phyloP scores from a whole-genome alignment of 2,797 vertebrate genomes.

The Calcarius lapponicus region DNA sequence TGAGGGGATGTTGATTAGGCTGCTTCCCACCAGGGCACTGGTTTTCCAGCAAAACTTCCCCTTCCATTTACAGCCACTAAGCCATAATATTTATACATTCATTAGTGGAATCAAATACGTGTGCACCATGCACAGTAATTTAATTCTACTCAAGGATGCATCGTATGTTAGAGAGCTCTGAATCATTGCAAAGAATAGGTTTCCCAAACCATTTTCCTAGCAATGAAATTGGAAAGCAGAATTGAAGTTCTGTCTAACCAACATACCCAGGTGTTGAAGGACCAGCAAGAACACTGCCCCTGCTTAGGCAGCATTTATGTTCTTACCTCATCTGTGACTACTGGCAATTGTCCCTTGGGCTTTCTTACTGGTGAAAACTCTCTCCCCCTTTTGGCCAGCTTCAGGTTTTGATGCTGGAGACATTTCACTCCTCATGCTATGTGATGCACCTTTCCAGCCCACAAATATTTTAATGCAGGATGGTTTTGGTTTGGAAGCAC shows the following conservation, averaged over 20 bases:
- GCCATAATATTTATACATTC: neutral
- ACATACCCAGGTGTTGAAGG: neutral
- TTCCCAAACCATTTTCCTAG: neutral
- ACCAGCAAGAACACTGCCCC: neutral
- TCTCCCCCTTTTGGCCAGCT: neutral
- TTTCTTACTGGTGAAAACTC: neutral
- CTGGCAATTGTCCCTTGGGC: neutral
- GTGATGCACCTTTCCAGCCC: neutral
- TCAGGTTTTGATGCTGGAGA: neutral
- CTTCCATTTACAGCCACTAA: neutral
- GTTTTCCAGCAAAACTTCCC: neutral
- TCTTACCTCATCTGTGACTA: neutral
- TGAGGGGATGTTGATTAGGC: neutral
- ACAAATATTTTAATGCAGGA: neutral
- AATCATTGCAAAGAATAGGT: neutral
- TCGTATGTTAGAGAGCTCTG: accelerated
- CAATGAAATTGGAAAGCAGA: neutral
- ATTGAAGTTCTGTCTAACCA: neutral
- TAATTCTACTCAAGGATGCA: neutral
- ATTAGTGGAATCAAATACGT: neutral
- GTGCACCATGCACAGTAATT: neutral
- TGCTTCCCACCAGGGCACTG: neutral
- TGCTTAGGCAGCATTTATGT: neutral
- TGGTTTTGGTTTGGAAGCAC: neutral
- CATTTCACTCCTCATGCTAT: accelerated